Base-by-base conservation (phyloP, 2,888 invertebrate species). In the Linnaemya vulpina region DNA sequence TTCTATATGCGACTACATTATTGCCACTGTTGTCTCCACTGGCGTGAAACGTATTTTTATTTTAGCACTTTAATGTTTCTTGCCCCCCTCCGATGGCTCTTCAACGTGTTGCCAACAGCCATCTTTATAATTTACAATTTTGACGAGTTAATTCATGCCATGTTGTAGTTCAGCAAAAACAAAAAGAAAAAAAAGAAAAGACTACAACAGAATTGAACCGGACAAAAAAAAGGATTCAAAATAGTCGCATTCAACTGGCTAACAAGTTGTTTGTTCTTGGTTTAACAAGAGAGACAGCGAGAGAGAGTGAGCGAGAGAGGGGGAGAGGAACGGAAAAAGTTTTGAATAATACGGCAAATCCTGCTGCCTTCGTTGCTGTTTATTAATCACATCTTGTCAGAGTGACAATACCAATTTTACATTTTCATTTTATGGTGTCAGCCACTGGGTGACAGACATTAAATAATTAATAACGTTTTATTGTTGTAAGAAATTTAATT, bases 391-490 rank as follows among this genome's bases (percentile, higher is more conserved):
- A 86, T 86, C 82, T 84, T 76, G 86, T 84, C 83, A 84, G 78
- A 82, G 88, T 89, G 91, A 90, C 90, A 90, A 90, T 89, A 89
- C 89, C 90, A 91, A 91, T 91, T 91, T 91, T 89, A 88, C 89
- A 89, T 88, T 86, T 83, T 68, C 83, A 75, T 58, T 82, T 86
- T 81, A 88, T 88, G 89, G 92, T 91, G 92, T 91, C 91, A 91
- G 92, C 91, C 91, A 91, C 91, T 88, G 90, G 90, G 91, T 90
- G 92, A 92, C 91, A 90, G 90, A 89, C 91, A 90, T 91, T 92
- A 91, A 91, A 91, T 91, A 91, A 91, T 91, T 92, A 92, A 92
- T 89, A 89, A 82, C 87, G 83, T 71, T 83, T 79, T 80, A 85
- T 85, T 85, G 85, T 85, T 85, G 85, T 79, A 79, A 78, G 78